phyloP scores from a whole-genome alignment of 2,888 invertebrate species.

The Trichogramma dendrolimi region DNA sequence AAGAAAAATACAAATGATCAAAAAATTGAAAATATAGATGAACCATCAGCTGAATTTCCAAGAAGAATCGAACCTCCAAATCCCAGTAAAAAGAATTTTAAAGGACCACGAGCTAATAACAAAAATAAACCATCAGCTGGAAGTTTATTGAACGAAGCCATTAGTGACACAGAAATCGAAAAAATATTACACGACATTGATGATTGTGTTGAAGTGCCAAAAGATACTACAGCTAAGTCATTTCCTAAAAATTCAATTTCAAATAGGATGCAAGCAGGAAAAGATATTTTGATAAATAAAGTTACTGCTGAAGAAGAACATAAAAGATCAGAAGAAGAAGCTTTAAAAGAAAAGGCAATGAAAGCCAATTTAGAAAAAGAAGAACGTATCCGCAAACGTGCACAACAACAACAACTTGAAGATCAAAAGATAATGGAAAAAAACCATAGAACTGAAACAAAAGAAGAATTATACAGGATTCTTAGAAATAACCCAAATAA shows the following conservation, averaged over 20 bases:
- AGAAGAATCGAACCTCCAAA: constrained; percentile 34
- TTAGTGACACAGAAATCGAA: constrained; percentile 28
- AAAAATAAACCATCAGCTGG: constrained; percentile 2
- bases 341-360: constrained; percentile 15
- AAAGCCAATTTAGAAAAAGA: constrained; percentile 27
- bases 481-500: background rate
- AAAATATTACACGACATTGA: constrained; percentile 26
- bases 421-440: constrained; percentile 16
- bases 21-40: constrained; percentile 1
- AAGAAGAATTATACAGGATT: constrained; percentile 23
- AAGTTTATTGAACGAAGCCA: constrained; percentile 19
- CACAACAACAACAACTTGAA: constrained; percentile 22
- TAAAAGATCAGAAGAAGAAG: constrained; percentile 21
- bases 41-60: constrained; percentile 25
- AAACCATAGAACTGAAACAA: constrained; percentile 18
- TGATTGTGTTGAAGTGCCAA: constrained; percentile 22
- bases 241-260: constrained; percentile 19
- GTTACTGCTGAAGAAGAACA: constrained; percentile 23
- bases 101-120: constrained; percentile 17
- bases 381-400: constrained; percentile 10
- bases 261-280: background rate
- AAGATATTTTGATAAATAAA: constrained; percentile 22
- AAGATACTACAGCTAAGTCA: constrained; percentile 22
- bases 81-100: constrained; percentile 20
- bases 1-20: constrained; percentile 16